Evolutionary conservation across 2,888 invertebrate genomes (phyloP).

Genomic region (Andrena marginata): DNA sequence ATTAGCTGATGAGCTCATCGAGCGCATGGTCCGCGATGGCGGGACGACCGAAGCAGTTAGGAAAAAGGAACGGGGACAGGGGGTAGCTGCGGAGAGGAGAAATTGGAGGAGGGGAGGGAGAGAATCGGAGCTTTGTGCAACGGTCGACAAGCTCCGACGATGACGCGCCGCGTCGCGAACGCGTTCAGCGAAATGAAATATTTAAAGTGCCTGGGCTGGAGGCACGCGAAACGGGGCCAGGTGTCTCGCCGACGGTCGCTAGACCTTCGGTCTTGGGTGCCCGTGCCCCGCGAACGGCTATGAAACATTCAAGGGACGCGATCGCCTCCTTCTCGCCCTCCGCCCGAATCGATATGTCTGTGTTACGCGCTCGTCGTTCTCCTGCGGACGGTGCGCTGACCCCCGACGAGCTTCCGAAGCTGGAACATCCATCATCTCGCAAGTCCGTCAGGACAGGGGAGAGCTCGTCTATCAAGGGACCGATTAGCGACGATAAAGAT

Average conservation of each 20-base stretch:
- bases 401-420: constrained; percentile 51
- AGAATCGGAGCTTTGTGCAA: constrained; percentile 29
- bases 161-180: constrained; percentile 18
- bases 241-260: background rate
- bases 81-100: background rate
- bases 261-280: constrained; percentile 31
- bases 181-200: constrained; percentile 66
- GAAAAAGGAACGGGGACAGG: background rate
- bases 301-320: constrained; percentile 47
- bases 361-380: constrained; percentile 46
- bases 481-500: constrained; percentile 74
- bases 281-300: constrained; percentile 5
- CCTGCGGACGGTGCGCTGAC: constrained; percentile 56
- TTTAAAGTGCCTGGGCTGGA: constrained; percentile 51
- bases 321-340: constrained; percentile 41
- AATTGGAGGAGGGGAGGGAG: background rate
- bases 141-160: constrained; percentile 38
- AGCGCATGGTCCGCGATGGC: constrained; percentile 16
- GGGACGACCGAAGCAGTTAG: background rate
- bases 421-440: constrained; percentile 70
- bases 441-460: constrained; percentile 58
- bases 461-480: constrained; percentile 70
- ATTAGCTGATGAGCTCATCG: constrained; percentile 76
- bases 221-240: background rate
- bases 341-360: constrained; percentile 56